Evolutionary conservation across 1,140 invertebrate genomes (phyloP).

Genomic region (Drosophila athabasca): DNA sequence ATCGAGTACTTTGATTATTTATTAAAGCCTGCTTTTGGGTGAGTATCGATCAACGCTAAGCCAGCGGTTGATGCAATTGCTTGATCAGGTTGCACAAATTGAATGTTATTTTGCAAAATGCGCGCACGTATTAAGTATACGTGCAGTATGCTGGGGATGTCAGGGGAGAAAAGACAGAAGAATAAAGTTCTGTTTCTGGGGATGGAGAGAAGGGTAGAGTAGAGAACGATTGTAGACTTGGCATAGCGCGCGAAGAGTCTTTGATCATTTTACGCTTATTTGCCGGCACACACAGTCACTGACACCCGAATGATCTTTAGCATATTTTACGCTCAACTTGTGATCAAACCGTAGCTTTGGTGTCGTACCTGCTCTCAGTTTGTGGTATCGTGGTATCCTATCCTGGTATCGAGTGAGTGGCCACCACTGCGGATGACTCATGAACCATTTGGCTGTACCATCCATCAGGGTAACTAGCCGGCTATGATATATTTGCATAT

Average conservation of each 20-base stretch:
- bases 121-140: slow-evolving; percentile 68
- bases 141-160: slow-evolving; percentile 56
- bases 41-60: slow-evolving; percentile 10
- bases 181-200: slow-evolving; percentile 5
- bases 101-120: slow-evolving; percentile 83
- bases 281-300: slow-evolving; percentile 53
- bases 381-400: slow-evolving; percentile 1
- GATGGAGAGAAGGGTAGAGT: not conserved
- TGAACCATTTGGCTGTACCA: slow-evolving; percentile 68
- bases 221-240: slow-evolving; percentile 33
- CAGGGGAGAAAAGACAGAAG: slow-evolving; percentile 7
- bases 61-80: slow-evolving; percentile 53
- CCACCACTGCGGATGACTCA: slow-evolving; percentile 60
- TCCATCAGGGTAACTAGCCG: slow-evolving; percentile 76
- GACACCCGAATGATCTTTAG: slow-evolving; percentile 81
- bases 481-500: slow-evolving; percentile 75
- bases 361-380: slow-evolving; percentile 66
- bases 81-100: slow-evolving; percentile 83
- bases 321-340: slow-evolving; percentile 82
- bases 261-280: slow-evolving; percentile 83
- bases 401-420: slow-evolving; percentile 4
- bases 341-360: slow-evolving; percentile 80
- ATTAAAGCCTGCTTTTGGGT: slow-evolving; percentile 43
- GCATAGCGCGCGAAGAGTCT: slow-evolving; percentile 81
- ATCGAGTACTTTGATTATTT: slow-evolving; percentile 62